Evolutionary conservation across 2,888 invertebrate genomes (phyloP).

Genomic region (Spilosoma lubricipeda): DNA sequence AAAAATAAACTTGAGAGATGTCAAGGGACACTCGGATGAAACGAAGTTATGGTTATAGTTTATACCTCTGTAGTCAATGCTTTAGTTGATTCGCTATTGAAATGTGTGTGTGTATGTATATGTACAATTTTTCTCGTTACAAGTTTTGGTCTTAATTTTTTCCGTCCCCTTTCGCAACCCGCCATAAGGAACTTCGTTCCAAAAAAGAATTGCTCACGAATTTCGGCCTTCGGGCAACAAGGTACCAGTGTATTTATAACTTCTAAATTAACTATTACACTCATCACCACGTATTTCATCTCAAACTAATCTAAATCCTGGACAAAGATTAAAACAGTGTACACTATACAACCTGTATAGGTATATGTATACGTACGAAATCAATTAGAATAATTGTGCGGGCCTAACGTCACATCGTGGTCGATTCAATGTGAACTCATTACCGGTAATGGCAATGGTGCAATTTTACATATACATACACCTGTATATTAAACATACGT

Average conservation of each 20-base stretch:
- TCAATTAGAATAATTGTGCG: slow-evolving; percentile 51
- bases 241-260: background rate
- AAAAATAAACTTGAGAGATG: no score
- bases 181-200: no score
- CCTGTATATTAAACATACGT: slow-evolving; percentile 3
- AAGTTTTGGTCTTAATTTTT: no score
- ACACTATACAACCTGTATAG: slow-evolving; percentile 28
- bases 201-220: no score
- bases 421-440: slow-evolving; percentile 53
- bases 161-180: no score
- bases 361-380: slow-evolving; percentile 37
- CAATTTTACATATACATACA: slow-evolving; percentile 36
- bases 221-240: no score
- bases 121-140: no score
- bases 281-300: background rate
- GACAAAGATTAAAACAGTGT: background rate
- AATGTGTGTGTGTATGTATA: no score
- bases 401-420: slow-evolving; percentile 19
- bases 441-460: slow-evolving; percentile 52
- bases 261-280: background rate
- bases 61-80: no score
- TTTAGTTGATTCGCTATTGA: no score
- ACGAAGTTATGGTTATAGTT: no score
- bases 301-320: background rate
- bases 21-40: no score